Percentiles rank a stretch among this genome's conserved stretches.
Evolutionary conservation across 2,113 vertebrate species (phyloP).

Genomic region (Callipepla squamata): DNA sequence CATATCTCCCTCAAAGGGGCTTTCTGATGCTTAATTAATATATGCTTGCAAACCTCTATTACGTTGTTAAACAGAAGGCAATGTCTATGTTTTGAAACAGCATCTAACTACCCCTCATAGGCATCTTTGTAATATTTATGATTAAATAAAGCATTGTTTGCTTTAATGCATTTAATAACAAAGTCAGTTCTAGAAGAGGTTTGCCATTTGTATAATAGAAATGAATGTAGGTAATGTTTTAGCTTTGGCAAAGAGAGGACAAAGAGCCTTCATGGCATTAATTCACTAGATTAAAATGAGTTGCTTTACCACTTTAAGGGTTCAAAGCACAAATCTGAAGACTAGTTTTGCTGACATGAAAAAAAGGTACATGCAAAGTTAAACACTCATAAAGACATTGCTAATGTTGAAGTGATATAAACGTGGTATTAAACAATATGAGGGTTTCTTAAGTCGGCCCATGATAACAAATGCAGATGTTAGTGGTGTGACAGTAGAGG

Average conservation of each 20-base stretch:
- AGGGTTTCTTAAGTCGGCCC: not conserved
- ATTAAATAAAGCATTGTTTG: not conserved
- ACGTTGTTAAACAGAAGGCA: not conserved
- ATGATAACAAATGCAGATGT: not conserved
- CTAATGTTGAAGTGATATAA: not conserved
- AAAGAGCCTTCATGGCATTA: not conserved
- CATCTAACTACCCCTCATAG: not conserved
- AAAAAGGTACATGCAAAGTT: not conserved
- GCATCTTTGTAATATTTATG: not conserved
- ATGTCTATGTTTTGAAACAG: not conserved
- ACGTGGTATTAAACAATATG: not conserved
- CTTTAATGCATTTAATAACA: not conserved
- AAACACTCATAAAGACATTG: not conserved
- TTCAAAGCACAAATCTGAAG: not conserved
- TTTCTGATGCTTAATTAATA: slow-evolving; percentile 25
- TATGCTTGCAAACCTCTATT: not conserved
- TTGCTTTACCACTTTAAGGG: not conserved
- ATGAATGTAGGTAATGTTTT: not conserved
- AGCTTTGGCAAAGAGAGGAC: not conserved
- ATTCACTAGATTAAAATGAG: not conserved
- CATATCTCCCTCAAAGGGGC: not conserved
- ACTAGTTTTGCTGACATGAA: not conserved
- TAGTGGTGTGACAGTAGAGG: not conserved
- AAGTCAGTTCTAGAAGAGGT: not conserved
- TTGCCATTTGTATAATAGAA: not conserved